A percentile compares a stretch with the other conserved stretches of the same genome.
Conservation (phyloP, 2,113 vertebrate genomes). For the Cercocebus atys region DNA sequence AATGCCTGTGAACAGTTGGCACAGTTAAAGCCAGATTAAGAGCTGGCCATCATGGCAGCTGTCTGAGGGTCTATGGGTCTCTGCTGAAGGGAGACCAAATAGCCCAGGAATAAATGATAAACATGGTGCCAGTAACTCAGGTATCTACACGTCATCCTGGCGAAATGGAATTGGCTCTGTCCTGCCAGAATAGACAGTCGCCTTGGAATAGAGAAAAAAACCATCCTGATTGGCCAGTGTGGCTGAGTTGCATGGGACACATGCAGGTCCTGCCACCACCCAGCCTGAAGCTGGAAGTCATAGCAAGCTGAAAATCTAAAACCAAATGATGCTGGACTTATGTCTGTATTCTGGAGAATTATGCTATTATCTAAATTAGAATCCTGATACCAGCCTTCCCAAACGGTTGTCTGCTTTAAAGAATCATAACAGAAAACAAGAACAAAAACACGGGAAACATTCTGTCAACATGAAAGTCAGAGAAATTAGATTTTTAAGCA, state of each 20-base stretch:
- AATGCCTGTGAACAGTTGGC: neutral
- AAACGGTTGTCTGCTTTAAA: slow-evolving; percentile 33
- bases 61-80: neutral
- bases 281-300: neutral
- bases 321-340: neutral
- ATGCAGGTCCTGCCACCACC: neutral
- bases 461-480: slow-evolving; percentile 37
- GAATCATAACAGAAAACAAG: slow-evolving; percentile 36
- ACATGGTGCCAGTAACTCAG: neutral
- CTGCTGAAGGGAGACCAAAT: neutral
- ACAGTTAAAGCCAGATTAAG: neutral
- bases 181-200: neutral
- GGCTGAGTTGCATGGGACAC: neutral
- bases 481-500: slow-evolving; percentile 61
- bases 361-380: slow-evolving; percentile 32
- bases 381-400: neutral
- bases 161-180: neutral
- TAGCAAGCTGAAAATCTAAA: neutral
- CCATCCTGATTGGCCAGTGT: neutral
- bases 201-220: neutral
- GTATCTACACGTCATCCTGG: neutral
- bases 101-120: neutral
- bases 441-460: slow-evolving; percentile 9
- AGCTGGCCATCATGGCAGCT: neutral
- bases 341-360: neutral